A percentile compares a stretch with the other conserved stretches of the same genome.
Evolutionary conservation across 2,888 invertebrate genomes (phyloP).

Genomic region (Tribolium freemani): DNA sequence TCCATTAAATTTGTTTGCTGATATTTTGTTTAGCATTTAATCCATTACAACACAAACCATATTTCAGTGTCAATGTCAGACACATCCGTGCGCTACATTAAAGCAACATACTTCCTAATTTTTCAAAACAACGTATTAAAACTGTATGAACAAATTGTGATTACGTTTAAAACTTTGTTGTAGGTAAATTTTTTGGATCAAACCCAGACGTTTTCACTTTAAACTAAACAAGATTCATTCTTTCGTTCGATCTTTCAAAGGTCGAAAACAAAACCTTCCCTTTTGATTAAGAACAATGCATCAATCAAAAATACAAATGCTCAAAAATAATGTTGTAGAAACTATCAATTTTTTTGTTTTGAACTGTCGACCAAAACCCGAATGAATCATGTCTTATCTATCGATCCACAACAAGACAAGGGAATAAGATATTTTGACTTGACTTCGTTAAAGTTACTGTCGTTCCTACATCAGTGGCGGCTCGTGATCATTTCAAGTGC

Average conservation of each 20-base stretch:
- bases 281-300: neutral
- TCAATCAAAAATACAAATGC: neutral
- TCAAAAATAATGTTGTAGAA: neutral
- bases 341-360: neutral
- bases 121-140: neutral
- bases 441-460: too few species aligned
- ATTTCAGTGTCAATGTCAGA: conserved; percentile 13
- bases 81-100: conserved; percentile 5
- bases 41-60: conserved; percentile 8
- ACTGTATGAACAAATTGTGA: neutral
- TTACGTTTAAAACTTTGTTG: neutral
- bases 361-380: neutral
- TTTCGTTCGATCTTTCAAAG: neutral
- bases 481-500: too few species aligned
- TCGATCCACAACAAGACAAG: neutral
- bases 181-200: too few species aligned
- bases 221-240: neutral
- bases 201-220: too few species aligned
- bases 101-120: neutral
- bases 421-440: neutral
- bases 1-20: conserved; percentile 7
- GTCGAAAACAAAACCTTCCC: neutral
- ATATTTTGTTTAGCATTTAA: conserved; percentile 3
- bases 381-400: neutral
- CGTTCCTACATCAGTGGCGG: too few species aligned